Evolutionary conservation across 2,113 vertebrate genomes (phyloP), one percentile per base, ranked within the genome.

Genomic region (Xenotilapia leptura): DNA sequence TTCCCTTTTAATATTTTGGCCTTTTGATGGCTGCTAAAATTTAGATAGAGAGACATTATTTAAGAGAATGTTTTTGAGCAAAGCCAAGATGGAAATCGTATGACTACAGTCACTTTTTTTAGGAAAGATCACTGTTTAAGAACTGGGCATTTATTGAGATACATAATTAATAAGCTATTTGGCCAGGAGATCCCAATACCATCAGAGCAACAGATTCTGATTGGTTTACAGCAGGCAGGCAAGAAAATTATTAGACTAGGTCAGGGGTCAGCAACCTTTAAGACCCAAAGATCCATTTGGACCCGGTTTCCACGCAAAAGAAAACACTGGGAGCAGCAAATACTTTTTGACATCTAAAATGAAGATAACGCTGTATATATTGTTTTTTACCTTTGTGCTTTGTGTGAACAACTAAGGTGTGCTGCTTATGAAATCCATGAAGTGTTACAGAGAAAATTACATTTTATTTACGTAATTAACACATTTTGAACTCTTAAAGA

Each of bases 151-250:
- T 68, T 40, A 40, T 68, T 68, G 19, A 40, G 19, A 68, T 68
- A 40, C 62, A 23, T 13, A 68, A 21, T 21, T 40, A 68, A 70
- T 21, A 40, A 68, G 0, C 36, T 42, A 23, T 40, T 14, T 70
- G 7, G 62, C 62, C 1, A 70, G n/a, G 2, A 68, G 33, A 21
- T 1, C 0, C 19, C 4, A 0, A 8, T 14, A 68, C 62, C 12
- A 68, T 40, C 2, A 40, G 4, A 70, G n/a, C 5, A 23, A 36
- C 31, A 62, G 17, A 7, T 33, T 62, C 58, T 11, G 58, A 62
- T 62, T 42, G 19, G n/a, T 40, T 68, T 38, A 40, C 1, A n/a
- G 36, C 11, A 68, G 6, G 62, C 11, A 38, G 33, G 4, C 2
- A 68, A 68, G 33, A 68, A 38, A 40, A 62, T 1, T n/a, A 19